Evolutionary conservation across 2,113 vertebrate genomes (phyloP).

Genomic region (Campylomormyrus numenius): DNA sequence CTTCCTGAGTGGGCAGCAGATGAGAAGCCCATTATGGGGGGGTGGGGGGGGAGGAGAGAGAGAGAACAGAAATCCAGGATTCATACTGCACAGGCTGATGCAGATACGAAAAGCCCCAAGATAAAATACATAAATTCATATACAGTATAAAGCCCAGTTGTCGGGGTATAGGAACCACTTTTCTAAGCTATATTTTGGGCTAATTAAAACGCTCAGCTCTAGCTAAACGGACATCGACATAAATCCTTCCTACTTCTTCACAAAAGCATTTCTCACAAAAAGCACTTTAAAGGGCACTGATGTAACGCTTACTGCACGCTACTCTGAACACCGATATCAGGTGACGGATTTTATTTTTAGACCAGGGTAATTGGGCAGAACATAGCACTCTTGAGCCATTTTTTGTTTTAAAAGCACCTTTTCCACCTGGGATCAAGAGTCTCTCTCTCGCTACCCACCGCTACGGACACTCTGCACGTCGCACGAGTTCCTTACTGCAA

Average conservation of each 20-base stretch:
- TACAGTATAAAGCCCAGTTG: not conserved
- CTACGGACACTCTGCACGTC: not conserved
- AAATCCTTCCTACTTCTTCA: not conserved
- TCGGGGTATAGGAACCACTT: not conserved
- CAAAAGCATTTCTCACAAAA: slow-evolving; percentile 19
- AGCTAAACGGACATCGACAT: not conserved
- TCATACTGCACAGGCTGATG: not conserved
- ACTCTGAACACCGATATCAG: slow-evolving; percentile 36
- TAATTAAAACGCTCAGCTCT: not conserved
- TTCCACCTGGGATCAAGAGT: not conserved
- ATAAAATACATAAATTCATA: not conserved
- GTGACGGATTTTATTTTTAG: not conserved
- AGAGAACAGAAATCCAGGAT: not conserved
- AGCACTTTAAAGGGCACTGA: slow-evolving; percentile 35
- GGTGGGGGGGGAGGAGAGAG: too few species aligned
- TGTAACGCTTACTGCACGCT: not conserved
- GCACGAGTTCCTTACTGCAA: not conserved
- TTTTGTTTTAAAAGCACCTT: not conserved
- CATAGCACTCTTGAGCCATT: not conserved
- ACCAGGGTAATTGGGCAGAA: not conserved
- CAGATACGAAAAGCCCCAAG: not conserved
- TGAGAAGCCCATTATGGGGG: not conserved
- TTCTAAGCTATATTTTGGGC: not conserved
- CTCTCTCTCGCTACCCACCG: not conserved
- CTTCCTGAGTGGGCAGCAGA: slow-evolving; percentile 1